These are phyloP conservation scores for Malaclemys terrapin DNA, from an alignment of 2,113 vertebrate genomes.

Conservation along the genomic window DNA sequence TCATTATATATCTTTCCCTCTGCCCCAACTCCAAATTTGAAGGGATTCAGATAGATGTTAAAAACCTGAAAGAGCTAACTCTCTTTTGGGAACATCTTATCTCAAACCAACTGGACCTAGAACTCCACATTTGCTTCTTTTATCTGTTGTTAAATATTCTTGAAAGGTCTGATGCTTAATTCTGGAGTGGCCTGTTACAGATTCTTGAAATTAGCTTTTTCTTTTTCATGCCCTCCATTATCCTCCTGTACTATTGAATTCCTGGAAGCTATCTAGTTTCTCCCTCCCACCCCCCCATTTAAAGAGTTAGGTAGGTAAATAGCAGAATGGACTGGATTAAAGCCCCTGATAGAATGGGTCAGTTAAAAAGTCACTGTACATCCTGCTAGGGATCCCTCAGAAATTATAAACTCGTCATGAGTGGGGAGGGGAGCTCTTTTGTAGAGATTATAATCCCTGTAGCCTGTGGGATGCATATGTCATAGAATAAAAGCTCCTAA, in stretches of 20 bases:
- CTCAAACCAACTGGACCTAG: neutral
- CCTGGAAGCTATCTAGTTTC: neutral
- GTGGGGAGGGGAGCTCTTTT: neutral
- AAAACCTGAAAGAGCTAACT: neutral
- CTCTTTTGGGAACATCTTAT: neutral
- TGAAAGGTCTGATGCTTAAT: neutral
- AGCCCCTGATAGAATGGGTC: neutral
- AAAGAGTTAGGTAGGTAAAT: neutral
- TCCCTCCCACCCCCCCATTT: neutral
- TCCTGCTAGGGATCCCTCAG: neutral
- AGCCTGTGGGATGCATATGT: neutral
- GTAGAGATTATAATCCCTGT: neutral
- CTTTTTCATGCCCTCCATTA: neutral
- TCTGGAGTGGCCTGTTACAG: neutral
- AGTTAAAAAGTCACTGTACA: neutral
- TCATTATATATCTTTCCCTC: neutral
- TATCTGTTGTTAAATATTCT: neutral
- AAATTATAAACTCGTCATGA: accelerated
- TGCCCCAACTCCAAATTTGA: neutral
- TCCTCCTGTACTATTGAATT: neutral
- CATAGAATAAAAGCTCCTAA: neutral
- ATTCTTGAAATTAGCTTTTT: neutral
- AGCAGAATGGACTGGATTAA: neutral
- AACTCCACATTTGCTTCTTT: neutral
- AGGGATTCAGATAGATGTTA: neutral